A percentile compares a stretch with the other conserved stretches of the same genome.
These are phyloP conservation scores for Polymixis lichenea DNA, from an alignment of 2,888 invertebrate species.

Conservation along the genomic window DNA sequence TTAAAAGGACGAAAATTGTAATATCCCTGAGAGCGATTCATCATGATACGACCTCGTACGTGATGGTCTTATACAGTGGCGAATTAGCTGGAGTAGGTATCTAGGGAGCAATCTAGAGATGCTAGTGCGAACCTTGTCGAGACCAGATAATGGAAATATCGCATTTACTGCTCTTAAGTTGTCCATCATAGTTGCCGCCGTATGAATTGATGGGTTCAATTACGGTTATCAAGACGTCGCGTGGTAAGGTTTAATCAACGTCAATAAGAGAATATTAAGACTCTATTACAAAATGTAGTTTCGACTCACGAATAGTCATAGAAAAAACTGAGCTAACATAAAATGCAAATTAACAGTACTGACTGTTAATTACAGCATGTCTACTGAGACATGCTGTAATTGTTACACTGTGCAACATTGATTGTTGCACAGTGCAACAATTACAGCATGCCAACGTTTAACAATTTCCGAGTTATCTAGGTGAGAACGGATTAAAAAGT, in stretches of 20 bases:
- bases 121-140: conserved; percentile 58
- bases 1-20: conserved; percentile 67
- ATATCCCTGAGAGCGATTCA: conserved; percentile 71
- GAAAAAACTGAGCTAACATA: background rate
- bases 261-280: conserved; percentile 27
- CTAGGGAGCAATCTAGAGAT: conserved; percentile 75
- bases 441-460: background rate
- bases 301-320: conserved; percentile 4
- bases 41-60: conserved; percentile 77
- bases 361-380: too few species aligned
- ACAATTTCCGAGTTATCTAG: conserved; percentile 1
- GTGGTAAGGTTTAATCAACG: conserved; percentile 36
- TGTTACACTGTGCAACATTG: background rate
- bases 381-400: conserved; percentile 18
- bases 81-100: conserved; percentile 77
- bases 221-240: conserved; percentile 26
- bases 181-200: conserved; percentile 28
- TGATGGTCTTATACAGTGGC: conserved; percentile 75
- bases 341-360: conserved; percentile 16
- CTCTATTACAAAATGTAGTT: conserved; percentile 32
- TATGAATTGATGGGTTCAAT: conserved; percentile 44
- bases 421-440: too few species aligned
- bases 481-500: conserved; percentile 26
- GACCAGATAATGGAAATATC: conserved; percentile 65
- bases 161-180: conserved; percentile 59